Conservation (phyloP, 2,113 vertebrate species). For the Rhipidura dahli region DNA sequence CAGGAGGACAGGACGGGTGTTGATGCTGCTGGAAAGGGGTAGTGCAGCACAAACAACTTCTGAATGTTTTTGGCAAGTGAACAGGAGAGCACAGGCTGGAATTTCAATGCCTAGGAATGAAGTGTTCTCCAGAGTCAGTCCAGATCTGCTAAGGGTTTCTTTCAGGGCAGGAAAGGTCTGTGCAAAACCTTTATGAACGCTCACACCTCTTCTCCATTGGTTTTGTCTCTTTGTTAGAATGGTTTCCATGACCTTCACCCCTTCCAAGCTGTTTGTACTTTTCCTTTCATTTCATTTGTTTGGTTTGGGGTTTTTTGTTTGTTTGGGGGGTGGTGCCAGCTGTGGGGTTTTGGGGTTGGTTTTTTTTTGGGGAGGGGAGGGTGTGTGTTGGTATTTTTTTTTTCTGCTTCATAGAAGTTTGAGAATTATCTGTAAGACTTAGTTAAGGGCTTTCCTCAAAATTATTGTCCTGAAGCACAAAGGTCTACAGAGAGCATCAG, state of each 20-base stretch:
- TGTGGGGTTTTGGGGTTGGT: background rate
- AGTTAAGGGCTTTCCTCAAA: background rate
- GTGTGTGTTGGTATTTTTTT: background rate
- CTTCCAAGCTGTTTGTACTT: background rate
- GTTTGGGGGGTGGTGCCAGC: accelerated
- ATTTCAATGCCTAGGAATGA: background rate
- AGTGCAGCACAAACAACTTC: background rate
- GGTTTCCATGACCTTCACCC: background rate
- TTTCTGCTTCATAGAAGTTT: background rate
- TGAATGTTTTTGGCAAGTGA: background rate
- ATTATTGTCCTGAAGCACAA: background rate
- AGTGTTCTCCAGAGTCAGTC: background rate
- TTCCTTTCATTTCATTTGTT: background rate
- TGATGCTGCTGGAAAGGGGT: background rate
- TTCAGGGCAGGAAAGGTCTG: background rate
- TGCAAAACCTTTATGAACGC: background rate
- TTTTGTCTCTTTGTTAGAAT: background rate
- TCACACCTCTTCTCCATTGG: background rate
- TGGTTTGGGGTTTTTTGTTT: background rate
- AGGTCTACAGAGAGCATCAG: background rate
- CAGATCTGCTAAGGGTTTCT: background rate
- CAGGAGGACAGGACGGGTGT: background rate
- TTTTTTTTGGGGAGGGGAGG: accelerated
- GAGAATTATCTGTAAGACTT: background rate
- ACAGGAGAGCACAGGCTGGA: background rate